phyloP scores from a whole-genome alignment of 1,140 invertebrate species.

The Lerema accius region DNA sequence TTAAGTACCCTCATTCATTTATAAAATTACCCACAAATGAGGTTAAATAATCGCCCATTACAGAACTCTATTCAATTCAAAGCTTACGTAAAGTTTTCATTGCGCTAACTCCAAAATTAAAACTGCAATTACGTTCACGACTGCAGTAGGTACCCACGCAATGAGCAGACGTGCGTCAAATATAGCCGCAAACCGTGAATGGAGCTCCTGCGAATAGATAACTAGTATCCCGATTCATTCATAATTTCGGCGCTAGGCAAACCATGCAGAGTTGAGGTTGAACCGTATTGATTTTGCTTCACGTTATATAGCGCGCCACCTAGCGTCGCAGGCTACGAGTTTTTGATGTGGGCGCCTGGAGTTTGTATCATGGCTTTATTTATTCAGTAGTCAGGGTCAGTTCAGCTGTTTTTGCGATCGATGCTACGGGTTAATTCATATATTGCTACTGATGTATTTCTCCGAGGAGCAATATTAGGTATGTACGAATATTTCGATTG shows the following conservation, averaged over 20 bases:
- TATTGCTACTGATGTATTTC: too few species aligned
- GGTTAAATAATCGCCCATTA: too few species aligned
- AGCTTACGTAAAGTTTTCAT: not conserved
- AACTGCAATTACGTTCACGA: slow-evolving; percentile 1
- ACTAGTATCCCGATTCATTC: slow-evolving; percentile 33
- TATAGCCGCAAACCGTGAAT: slow-evolving; percentile 25
- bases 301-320: not conserved
- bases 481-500: too few species aligned
- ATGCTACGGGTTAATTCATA: too few species aligned
- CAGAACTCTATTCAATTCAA: too few species aligned
- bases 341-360: too few species aligned
- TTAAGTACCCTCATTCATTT: too few species aligned
- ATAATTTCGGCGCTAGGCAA: slow-evolving; percentile 18
- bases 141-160: slow-evolving; percentile 1
- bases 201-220: slow-evolving; percentile 33
- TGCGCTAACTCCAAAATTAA: not conserved
- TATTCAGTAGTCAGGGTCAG: too few species aligned
- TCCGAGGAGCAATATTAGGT: too few species aligned
- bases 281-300: not conserved
- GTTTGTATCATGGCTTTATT: too few species aligned
- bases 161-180: slow-evolving; percentile 16
- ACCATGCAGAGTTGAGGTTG: slow-evolving; percentile 1
- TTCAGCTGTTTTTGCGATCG: too few species aligned
- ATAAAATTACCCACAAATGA: too few species aligned
- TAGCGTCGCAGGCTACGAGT: not conserved